phyloP scores from a whole-genome alignment of 2,888 invertebrate species.

The Aphrophora alni region DNA sequence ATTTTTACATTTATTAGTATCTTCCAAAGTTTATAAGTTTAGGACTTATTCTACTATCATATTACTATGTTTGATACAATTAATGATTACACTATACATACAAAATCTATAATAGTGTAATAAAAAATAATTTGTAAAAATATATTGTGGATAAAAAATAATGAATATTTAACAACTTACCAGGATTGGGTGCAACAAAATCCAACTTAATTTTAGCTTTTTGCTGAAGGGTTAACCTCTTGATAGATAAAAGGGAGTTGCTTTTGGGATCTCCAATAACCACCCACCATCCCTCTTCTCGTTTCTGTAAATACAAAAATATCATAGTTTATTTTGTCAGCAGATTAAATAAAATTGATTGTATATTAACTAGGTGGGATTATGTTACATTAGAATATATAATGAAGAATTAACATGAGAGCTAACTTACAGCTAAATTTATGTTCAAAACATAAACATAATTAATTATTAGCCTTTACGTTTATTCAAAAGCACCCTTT shows the following conservation, averaged over 20 bases:
- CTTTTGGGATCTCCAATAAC: conserved; percentile 96
- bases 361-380: background rate
- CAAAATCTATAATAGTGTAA: background rate
- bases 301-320: conserved; percentile 68
- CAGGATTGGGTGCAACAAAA: conserved; percentile 89
- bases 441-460: no score
- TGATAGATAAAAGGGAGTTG: conserved; percentile 96
- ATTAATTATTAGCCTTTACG: no score
- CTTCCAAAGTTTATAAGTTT: no score
- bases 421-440: no score
- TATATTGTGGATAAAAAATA: background rate
- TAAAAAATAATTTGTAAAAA: no score
- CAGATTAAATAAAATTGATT: conserved; percentile 16
- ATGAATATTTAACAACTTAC: conserved; percentile 51
- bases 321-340: background rate
- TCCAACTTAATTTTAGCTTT: conserved; percentile 87
- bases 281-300: conserved; percentile 97
- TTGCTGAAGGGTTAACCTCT: conserved; percentile 92
- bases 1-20: no score
- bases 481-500: no score
- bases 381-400: background rate
- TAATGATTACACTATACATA: background rate
- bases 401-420: no score
- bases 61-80: background rate
- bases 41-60: no score